Evolutionary conservation across 2,888 invertebrate genomes (phyloP).

Genomic region (Drosophila setosimentum): DNA sequence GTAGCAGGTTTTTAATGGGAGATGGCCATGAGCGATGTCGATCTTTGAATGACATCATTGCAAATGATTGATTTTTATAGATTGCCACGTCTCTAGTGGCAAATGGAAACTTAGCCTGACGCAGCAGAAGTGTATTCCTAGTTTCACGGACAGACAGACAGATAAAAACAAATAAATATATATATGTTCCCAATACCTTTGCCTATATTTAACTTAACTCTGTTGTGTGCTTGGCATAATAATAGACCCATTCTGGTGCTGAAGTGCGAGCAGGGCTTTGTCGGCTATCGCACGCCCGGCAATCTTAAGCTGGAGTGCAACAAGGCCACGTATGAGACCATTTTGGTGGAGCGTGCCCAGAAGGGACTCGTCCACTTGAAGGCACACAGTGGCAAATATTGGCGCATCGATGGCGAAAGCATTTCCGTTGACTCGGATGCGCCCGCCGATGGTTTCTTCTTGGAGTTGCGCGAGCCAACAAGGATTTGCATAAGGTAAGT

Average conservation of each 20-base stretch:
- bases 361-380: conserved; percentile 96
- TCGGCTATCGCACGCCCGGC: conserved; percentile 93
- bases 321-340: conserved; percentile 97
- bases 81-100: background rate
- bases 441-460: conserved; percentile 93
- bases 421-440: conserved; percentile 94
- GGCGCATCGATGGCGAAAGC: conserved; percentile 95
- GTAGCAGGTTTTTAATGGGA: too few relatives aligned
- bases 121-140: background rate
- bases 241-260: conserved; percentile 95
- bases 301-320: conserved; percentile 96
- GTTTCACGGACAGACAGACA: background rate
- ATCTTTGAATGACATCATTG: background rate
- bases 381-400: conserved; percentile 97
- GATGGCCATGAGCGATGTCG: too few relatives aligned
- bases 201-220: background rate
- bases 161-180: background rate
- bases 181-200: too few relatives aligned
- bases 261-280: conserved; percentile 98
- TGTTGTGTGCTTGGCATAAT: background rate
- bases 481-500: conserved; percentile 94
- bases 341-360: conserved; percentile 94
- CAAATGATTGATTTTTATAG: background rate
- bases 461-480: conserved; percentile 97
- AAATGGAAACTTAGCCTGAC: too few relatives aligned